A percentile compares a stretch with the other conserved stretches of the same genome.
These are phyloP conservation scores for Drosophila rhopaloa DNA, from an alignment of 1,140 invertebrate species.

Conservation along the genomic window DNA sequence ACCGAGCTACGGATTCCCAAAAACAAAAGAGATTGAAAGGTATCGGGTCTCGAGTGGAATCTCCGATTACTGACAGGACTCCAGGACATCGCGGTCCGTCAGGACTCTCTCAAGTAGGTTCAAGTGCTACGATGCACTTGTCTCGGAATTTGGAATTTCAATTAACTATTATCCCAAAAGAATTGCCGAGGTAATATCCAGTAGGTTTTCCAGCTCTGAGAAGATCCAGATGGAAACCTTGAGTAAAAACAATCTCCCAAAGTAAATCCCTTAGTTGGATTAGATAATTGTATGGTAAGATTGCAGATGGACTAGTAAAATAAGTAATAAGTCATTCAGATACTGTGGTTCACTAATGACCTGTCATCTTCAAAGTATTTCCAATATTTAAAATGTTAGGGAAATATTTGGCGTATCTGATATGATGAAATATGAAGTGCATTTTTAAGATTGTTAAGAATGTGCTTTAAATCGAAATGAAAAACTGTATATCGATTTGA, in stretches of 20 bases:
- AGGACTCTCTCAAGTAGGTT: slow-evolving; percentile 21
- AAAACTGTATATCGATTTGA: no score
- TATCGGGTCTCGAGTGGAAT: slow-evolving; percentile 9
- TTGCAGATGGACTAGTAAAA: not conserved
- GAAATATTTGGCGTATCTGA: no score
- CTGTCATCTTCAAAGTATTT: no score
- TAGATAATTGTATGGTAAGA: no score
- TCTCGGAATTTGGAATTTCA: slow-evolving; percentile 20
- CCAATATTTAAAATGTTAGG: no score
- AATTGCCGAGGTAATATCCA: slow-evolving; percentile 19
- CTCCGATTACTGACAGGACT: slow-evolving; percentile 42
- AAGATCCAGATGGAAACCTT: not conserved
- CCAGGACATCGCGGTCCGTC: slow-evolving; percentile 6
- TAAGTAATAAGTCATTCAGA: not conserved
- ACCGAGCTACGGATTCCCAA: not conserved
- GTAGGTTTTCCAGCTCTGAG: not conserved
- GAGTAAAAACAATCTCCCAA: not conserved
- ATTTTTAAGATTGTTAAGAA: no score
- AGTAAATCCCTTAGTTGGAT: no score
- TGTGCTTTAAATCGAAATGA: no score
- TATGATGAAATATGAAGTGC: no score
- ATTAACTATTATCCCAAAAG: slow-evolving; percentile 27
- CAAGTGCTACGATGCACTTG: slow-evolving; percentile 30
- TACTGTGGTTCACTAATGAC: not conserved
- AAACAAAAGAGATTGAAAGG: slow-evolving; percentile 2